Evolutionary conservation across 2,113 vertebrate species (phyloP).

Genomic region (Connochaetes taurinus): DNA sequence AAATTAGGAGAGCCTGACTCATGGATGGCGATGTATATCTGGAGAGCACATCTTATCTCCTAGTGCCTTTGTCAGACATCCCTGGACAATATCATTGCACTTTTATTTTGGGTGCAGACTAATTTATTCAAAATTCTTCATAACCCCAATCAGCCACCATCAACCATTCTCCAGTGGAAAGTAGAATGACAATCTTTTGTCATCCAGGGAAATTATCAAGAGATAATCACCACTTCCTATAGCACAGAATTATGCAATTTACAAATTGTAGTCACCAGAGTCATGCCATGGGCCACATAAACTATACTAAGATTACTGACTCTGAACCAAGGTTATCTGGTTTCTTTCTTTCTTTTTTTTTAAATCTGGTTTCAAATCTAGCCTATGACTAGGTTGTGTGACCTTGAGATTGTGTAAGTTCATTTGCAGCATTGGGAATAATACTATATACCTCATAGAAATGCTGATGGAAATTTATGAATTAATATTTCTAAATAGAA

Average conservation of each 20-base stretch:
- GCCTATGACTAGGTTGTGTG: neutral
- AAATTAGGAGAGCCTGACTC: neutral
- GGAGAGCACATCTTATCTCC: neutral
- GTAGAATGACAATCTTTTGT: neutral
- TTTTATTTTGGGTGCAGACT: neutral
- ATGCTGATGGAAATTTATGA: neutral
- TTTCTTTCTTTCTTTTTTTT: neutral
- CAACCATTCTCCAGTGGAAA: neutral
- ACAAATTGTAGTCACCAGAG: neutral
- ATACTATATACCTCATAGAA: neutral
- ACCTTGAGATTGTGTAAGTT: neutral
- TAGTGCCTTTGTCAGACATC: neutral
- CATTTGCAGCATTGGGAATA: neutral
- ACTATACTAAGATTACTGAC: neutral
- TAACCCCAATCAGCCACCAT: neutral
- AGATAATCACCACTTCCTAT: neutral
- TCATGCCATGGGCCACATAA: neutral
- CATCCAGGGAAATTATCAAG: neutral
- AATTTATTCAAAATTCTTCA: neutral
- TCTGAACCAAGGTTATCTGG: neutral
- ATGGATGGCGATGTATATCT: neutral
- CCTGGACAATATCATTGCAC: neutral
- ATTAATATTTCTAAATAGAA: neutral
- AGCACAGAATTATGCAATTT: neutral
- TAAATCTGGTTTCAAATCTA: neutral